These are phyloP conservation scores for Scaptomyza caliginosa DNA, from an alignment of 2,888 invertebrate genomes.

Conservation along the genomic window DNA sequence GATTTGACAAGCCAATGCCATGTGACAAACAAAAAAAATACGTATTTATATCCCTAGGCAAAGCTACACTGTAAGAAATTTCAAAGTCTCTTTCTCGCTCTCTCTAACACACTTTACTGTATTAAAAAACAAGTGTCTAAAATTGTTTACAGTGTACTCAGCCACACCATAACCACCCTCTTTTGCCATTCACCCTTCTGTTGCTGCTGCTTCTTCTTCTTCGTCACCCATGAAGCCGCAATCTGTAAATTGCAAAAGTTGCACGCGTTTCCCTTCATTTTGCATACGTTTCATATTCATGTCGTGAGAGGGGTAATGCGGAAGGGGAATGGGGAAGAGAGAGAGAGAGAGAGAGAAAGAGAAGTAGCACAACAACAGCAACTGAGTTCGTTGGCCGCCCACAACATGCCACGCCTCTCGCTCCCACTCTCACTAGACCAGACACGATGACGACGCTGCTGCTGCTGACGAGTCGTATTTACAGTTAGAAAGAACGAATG, in stretches of 20 bases:
- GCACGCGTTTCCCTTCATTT: slow-evolving; percentile 74
- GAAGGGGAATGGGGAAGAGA: no score
- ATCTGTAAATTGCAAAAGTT: slow-evolving; percentile 76
- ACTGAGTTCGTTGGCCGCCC: slow-evolving; percentile 62
- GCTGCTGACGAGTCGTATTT: slow-evolving; percentile 66
- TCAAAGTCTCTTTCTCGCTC: no score
- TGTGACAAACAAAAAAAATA: slow-evolving; percentile 28
- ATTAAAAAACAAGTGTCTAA: not conserved
- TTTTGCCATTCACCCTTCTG: not conserved
- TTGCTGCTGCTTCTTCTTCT: no score
- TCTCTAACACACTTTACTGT: no score
- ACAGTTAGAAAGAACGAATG: slow-evolving; percentile 66
- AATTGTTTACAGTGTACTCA: slow-evolving; percentile 1
- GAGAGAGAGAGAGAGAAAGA: not conserved
- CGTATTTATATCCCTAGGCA: slow-evolving; percentile 11
- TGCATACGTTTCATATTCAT: slow-evolving; percentile 78
- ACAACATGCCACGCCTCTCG: slow-evolving; percentile 28
- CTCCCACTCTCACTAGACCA: slow-evolving; percentile 32
- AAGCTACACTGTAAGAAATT: not conserved
- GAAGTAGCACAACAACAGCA: slow-evolving; percentile 19
- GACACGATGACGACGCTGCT: slow-evolving; percentile 63
- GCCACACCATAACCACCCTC: not conserved
- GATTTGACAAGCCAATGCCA: slow-evolving; percentile 64
- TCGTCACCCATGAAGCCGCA: slow-evolving; percentile 28
- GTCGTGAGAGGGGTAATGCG: slow-evolving; percentile 33